Conservation (phyloP, 1,140 invertebrate genomes). For the Drosophila bipectinata region DNA sequence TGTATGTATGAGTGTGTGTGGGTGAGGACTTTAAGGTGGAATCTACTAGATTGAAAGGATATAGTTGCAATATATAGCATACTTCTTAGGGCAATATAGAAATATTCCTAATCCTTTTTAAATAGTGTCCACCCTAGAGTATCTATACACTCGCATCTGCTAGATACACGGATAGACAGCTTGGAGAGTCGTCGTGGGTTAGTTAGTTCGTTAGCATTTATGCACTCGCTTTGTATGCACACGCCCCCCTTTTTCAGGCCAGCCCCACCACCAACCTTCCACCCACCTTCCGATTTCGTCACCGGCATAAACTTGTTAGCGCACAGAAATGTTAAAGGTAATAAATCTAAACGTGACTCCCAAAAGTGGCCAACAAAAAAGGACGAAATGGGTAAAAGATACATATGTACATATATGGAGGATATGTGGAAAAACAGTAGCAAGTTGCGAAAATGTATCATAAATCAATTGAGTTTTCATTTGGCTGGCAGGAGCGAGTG, state of each 20-base stretch:
- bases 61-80: too few species aligned
- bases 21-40: neutral
- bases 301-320: constrained; percentile 53
- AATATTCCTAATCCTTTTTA: neutral
- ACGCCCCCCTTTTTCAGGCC: constrained; percentile 4
- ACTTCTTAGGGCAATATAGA: too few species aligned
- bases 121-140: constrained; percentile 18
- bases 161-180: constrained; percentile 26
- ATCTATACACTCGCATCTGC: constrained; percentile 12
- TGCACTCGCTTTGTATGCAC: constrained; percentile 62
- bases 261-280: neutral
- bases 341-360: constrained; percentile 64
- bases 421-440: constrained; percentile 3
- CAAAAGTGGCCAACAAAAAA: constrained; percentile 22
- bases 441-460: constrained; percentile 24
- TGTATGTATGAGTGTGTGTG: neutral
- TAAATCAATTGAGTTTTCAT: constrained; percentile 52
- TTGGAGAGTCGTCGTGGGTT: constrained; percentile 64
- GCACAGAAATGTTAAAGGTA: constrained; percentile 51
- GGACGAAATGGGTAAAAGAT: neutral
- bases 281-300: neutral
- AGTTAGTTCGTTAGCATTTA: constrained; percentile 80
- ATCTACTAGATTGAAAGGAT: neutral
- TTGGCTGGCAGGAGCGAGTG: constrained; percentile 3
- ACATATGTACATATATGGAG: neutral